Evolutionary conservation across 2,888 invertebrate species (phyloP).

Genomic region (Scelioninae gen. 2): DNA sequence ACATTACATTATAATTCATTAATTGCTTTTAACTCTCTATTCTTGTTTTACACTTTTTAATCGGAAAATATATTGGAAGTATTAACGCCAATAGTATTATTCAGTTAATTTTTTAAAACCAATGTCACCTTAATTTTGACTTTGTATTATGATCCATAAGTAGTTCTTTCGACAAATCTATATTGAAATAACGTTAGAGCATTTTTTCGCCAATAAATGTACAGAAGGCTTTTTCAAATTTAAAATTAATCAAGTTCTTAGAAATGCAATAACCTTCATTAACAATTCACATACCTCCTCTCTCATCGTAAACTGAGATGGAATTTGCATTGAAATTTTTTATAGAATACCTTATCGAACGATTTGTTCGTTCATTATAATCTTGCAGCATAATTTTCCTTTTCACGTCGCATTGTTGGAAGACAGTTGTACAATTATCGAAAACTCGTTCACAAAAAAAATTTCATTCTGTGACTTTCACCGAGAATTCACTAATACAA

Average conservation of each 20-base stretch:
- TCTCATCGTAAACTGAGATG: background rate
- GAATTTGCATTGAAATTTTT: slow-evolving; percentile 32
- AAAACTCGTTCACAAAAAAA: slow-evolving; percentile 28
- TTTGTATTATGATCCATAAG: no score
- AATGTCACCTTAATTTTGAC: no score
- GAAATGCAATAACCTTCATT: slow-evolving; percentile 9
- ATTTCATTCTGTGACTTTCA: slow-evolving; percentile 13
- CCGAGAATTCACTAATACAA: background rate
- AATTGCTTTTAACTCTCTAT: no score
- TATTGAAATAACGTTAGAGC: no score
- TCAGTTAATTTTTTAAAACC: no score
- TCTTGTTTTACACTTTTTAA: no score
- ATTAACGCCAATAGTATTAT: no score
- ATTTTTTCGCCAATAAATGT: no score
- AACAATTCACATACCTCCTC: slow-evolving; percentile 10
- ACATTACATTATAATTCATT: no score
- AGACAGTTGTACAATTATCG: slow-evolving; percentile 30
- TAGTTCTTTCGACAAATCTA: no score
- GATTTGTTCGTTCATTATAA: slow-evolving; percentile 30
- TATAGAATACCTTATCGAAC: slow-evolving; percentile 28
- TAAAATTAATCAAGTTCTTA: slow-evolving; percentile 9
- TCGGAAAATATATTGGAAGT: no score
- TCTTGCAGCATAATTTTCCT: slow-evolving; percentile 9
- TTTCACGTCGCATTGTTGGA: slow-evolving; percentile 7
- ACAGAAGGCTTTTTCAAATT: background rate